Conservation (phyloP, 1,140 invertebrate genomes). For the Dendrolimus kikuchii region DNA sequence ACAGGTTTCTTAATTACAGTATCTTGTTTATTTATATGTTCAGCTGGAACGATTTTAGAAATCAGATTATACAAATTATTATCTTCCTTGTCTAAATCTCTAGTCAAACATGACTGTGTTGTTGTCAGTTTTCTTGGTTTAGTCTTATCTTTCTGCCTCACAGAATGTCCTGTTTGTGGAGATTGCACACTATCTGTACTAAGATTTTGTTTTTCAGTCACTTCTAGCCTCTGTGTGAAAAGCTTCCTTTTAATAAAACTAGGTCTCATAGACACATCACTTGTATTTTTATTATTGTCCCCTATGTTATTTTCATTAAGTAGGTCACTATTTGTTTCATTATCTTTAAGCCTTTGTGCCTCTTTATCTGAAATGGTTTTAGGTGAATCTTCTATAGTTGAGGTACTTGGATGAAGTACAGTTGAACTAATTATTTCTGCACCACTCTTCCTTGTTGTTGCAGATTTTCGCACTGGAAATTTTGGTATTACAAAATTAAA, state of each 20-base stretch:
- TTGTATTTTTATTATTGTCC: constrained; percentile 20
- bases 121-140: constrained; percentile 53
- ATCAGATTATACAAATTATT: constrained; percentile 54
- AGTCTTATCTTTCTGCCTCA: constrained; percentile 39
- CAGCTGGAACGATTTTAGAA: constrained; percentile 52
- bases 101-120: constrained; percentile 48
- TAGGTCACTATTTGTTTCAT: constrained; percentile 8
- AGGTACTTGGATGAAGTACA: constrained; percentile 18
- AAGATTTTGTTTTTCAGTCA: constrained; percentile 39
- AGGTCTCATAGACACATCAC: constrained; percentile 45
- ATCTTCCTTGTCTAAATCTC: constrained; percentile 36
- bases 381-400: constrained; percentile 5
- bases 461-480: constrained; percentile 31
- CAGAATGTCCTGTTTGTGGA: constrained; percentile 33
- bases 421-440: constrained; percentile 33
- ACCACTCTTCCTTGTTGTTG: constrained; percentile 10
- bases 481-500: constrained; percentile 47
- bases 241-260: constrained; percentile 62
- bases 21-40: constrained; percentile 21
- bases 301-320: constrained; percentile 11
- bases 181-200: constrained; percentile 35
- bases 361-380: not conserved
- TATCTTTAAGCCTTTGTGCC: not conserved
- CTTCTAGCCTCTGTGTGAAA: constrained; percentile 55
- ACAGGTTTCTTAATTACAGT: no score